Evolutionary conservation across 2,888 invertebrate genomes (phyloP).

Genomic region (Erpobdella octoculata): DNA sequence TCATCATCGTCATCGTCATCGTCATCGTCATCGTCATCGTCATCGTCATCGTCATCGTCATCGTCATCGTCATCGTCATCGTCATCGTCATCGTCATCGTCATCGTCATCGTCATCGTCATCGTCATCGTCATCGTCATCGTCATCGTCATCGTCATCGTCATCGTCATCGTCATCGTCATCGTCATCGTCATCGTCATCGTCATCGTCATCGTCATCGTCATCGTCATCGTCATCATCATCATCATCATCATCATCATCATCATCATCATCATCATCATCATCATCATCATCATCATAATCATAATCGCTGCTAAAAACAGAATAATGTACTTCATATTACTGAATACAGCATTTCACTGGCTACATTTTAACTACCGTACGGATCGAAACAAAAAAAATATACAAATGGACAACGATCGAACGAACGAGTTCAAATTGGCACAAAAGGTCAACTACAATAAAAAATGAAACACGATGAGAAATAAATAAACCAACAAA

Average conservation of each 20-base stretch:
- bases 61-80: conserved; percentile 10
- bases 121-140: conserved; percentile 9
- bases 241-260: conserved; percentile 31
- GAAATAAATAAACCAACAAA: no score
- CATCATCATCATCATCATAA: conserved; percentile 9
- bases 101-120: conserved; percentile 5
- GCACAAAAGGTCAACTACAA: no score
- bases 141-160: background rate
- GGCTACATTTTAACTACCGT: no score
- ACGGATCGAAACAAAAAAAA: no score
- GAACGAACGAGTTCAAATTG: no score
- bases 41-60: background rate
- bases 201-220: conserved; percentile 22
- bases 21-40: background rate
- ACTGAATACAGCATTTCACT: no score
- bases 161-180: conserved; percentile 27
- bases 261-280: conserved; percentile 27
- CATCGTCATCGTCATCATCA: conserved; percentile 29
- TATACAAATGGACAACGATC: no score
- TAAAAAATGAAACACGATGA: no score
- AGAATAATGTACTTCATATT: no score
- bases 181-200: conserved; percentile 26
- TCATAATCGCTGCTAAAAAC: background rate
- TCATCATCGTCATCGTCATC: conserved; percentile 22
- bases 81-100: conserved; percentile 5